These are phyloP conservation scores for Mechanitis messenoides DNA, from an alignment of 2,888 invertebrate genomes.

Conservation along the genomic window DNA sequence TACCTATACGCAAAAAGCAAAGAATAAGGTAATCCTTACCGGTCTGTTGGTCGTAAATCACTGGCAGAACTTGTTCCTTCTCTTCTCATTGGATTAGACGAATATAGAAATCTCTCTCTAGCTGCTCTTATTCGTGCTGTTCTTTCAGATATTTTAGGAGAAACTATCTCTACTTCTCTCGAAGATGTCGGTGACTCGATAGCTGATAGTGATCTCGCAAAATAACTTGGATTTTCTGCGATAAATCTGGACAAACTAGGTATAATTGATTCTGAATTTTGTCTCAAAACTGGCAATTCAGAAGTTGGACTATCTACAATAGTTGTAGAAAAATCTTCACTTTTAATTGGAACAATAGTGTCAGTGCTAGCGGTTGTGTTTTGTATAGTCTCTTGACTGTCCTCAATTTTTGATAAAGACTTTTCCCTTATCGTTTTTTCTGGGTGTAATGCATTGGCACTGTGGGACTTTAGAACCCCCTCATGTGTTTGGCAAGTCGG, in stretches of 20 bases:
- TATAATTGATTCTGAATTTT: conserved; percentile 52
- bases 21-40: conserved; percentile 37
- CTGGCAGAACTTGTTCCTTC: conserved; percentile 67
- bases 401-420: conserved; percentile 39
- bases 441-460: conserved; percentile 64
- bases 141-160: conserved; percentile 61
- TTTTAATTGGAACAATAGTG: conserved; percentile 51
- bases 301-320: not conserved
- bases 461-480: conserved; percentile 66
- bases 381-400: conserved; percentile 55
- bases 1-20: too few species aligned
- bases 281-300: conserved; percentile 38
- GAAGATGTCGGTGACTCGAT: conserved; percentile 40
- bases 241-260: conserved; percentile 54
- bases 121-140: conserved; percentile 81
- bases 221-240: conserved; percentile 46
- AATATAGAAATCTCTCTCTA: conserved; percentile 82
- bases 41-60: conserved; percentile 63
- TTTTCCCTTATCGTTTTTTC: conserved; percentile 38
- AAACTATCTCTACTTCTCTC: conserved; percentile 40
- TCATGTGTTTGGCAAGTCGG: conserved; percentile 46
- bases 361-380: conserved; percentile 54
- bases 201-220: conserved; percentile 56
- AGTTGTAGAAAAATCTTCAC: not conserved
- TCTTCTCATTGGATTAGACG: conserved; percentile 61